phyloP scores from a whole-genome alignment of 2,888 invertebrate species.

The Polietes domitor region DNA sequence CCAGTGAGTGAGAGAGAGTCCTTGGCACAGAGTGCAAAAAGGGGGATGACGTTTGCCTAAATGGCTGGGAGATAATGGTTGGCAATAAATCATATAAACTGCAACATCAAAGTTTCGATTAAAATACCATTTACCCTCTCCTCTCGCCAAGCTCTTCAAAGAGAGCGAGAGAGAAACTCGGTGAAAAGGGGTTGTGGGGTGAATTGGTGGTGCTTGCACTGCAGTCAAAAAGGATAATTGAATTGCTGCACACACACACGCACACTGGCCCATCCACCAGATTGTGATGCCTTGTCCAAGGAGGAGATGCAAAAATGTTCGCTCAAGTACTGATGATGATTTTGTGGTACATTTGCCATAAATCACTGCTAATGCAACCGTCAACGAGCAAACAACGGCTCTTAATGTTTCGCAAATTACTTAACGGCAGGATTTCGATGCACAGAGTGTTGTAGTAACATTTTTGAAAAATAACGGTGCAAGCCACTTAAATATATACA shows the following conservation, averaged over 20 bases:
- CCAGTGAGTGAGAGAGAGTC: neutral
- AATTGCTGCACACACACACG: constrained; percentile 46
- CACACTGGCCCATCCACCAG: neutral
- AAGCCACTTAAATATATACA: neutral
- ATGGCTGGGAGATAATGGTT: constrained; percentile 62
- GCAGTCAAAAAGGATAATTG: constrained; percentile 61
- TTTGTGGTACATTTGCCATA: constrained; percentile 62
- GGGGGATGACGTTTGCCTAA: constrained; percentile 58
- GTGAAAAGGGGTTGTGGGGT: constrained; percentile 16
- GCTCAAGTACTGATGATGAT: constrained; percentile 56
- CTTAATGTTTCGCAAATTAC: constrained; percentile 53
- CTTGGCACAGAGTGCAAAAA: neutral
- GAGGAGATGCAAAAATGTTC: constrained; percentile 37
- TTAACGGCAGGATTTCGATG: constrained; percentile 23
- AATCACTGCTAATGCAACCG: constrained; percentile 76
- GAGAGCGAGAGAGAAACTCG: constrained; percentile 5
- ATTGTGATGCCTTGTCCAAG: constrained; percentile 34
- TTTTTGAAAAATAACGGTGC: neutral
- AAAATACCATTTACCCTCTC: constrained; percentile 12
- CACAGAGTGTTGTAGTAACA: neutral
- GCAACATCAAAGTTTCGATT: constrained; percentile 48
- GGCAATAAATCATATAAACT: constrained; percentile 60
- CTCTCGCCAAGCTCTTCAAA: neutral
- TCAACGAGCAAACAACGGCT: constrained; percentile 79
- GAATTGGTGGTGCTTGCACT: constrained; percentile 10